Evolutionary conservation across 2,888 invertebrate genomes (phyloP), one percentile per base, ranked within the genome.

Genomic region (Nomada flava): DNA sequence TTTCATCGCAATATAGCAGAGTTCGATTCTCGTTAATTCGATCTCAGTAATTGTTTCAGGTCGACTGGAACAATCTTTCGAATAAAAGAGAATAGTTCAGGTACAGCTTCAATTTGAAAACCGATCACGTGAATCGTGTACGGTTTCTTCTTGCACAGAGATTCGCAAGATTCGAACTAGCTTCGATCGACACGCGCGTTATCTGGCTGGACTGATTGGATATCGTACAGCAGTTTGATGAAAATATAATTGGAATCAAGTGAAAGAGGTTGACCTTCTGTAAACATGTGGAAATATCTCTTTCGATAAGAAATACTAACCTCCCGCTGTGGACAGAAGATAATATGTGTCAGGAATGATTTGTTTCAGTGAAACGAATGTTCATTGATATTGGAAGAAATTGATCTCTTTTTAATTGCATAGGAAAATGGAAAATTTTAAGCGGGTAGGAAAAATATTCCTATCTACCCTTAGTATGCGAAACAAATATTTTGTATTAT

Each of bases 191-290:
- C 11, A 42, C 11, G 36, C 42, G 42, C 63, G 64, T 23, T 62
- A 44, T n/a, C 18, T 68, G 7, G 2, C 7, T 26, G 11, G 47
- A 57, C 55, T 68, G 83, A 86, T 86, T 71, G 83, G 73, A 71
- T 79, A 79, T 85, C 71, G 83, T 76, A 73, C 71, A 68, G 57
- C 29, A 71, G 76, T 67, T 60, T 64, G 71, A 86, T 86, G 74
- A 76, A 79, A 85, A 85, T 83, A 57, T 71, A 69, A 85, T 83
- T 86, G 85, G 57, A 79, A 79, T 86, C 71, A 59, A 69, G 67
- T 47, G 60, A 44, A 52, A 36, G 23, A n/a, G 50, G 55, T 5
- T 20, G 55, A 23, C 36, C 15, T 11, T 20, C 47, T 23, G 78
- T 57, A 72, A 80, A 72, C 62, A 68, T 13, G 36, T 4, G 53